These are phyloP conservation scores for Metacarcinus magister DNA, from an alignment of 2,888 invertebrate genomes.

Conservation along the genomic window DNA sequence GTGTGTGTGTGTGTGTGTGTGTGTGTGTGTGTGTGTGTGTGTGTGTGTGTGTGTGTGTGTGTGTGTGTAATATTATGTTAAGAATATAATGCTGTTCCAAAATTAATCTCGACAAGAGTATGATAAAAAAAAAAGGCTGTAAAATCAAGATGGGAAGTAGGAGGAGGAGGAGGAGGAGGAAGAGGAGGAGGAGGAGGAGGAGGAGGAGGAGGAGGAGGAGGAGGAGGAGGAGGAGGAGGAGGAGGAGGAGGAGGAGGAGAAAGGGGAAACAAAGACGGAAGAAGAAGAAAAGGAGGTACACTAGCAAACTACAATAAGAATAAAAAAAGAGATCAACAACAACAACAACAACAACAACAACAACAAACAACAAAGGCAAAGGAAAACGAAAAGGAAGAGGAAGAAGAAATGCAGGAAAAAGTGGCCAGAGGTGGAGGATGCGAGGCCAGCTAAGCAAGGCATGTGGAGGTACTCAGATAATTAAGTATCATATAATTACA, in stretches of 20 bases:
- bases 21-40: constrained; percentile 5
- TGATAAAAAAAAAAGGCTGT: neutral
- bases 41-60: constrained; percentile 22
- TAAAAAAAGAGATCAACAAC: too few relatives aligned
- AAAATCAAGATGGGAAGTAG: too few relatives aligned
- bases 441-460: neutral
- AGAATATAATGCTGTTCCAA: neutral
- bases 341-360: too few relatives aligned
- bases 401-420: too few relatives aligned
- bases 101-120: neutral
- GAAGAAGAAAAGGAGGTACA: too few relatives aligned
- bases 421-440: neutral
- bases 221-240: neutral
- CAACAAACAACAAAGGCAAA: too few relatives aligned
- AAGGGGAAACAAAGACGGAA: too few relatives aligned
- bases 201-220: neutral
- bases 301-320: too few relatives aligned
- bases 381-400: too few relatives aligned
- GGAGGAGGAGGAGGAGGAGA: too few relatives aligned
- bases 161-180: neutral
- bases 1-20: constrained; percentile 5
- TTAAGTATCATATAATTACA: neutral
- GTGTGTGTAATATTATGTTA: neutral
- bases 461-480: neutral
- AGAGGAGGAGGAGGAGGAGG: neutral